Evolutionary conservation across 2,797 vertebrate species (phyloP), one percentile per base, ranked within the genome.

Genomic region (Aphelocoma californica): DNA sequence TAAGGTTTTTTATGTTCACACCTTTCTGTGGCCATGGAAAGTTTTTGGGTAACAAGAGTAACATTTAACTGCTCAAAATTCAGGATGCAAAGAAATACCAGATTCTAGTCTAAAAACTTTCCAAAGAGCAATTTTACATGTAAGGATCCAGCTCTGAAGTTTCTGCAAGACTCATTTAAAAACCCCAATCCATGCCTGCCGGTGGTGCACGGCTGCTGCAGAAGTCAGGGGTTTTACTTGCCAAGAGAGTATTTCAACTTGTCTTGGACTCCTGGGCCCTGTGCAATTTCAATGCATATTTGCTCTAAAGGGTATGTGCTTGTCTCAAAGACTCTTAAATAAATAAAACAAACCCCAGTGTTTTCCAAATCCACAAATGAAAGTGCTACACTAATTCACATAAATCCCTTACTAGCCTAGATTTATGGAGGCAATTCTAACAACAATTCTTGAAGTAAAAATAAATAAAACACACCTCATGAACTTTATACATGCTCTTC

Each of bases 361-460:
- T 89, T 73, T 81, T 88, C 82, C 56, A 77, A 77, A 90, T 70
- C 47, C 56, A 60, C n/a, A 72, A 86, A 71, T 45, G 14, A 81
- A 90, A 95, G 51, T 8, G 16, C n/a, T 79, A 70, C 4, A 16
- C 36, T 91, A 88, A 90, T 90, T 86, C 77, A 81, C 31, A 60
- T 21, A 66, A 75, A 86, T 48, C 50, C 69, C 58, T 82, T 71
- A 74, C 75, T 72, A 90, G 44, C 26, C 56, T 60, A 62, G 34
- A 79, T 81, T 78, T 90, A 92, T n/a, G 6, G 19, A 79, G 53
- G 87, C 48, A 92, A 88, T 75, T 88, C 75, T 61, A 93, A 62
- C 34, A 74, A 58, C 71, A 87, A 54, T 31, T 67, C 47, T 69
- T 53, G 25, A 75, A 70, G 36, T 53, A 84, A 91, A 87, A 95